A percentile compares a stretch with the other conserved stretches of the same genome.
Conservation (phyloP, 2,888 invertebrate genomes). For the Hemaris fuciformis region DNA sequence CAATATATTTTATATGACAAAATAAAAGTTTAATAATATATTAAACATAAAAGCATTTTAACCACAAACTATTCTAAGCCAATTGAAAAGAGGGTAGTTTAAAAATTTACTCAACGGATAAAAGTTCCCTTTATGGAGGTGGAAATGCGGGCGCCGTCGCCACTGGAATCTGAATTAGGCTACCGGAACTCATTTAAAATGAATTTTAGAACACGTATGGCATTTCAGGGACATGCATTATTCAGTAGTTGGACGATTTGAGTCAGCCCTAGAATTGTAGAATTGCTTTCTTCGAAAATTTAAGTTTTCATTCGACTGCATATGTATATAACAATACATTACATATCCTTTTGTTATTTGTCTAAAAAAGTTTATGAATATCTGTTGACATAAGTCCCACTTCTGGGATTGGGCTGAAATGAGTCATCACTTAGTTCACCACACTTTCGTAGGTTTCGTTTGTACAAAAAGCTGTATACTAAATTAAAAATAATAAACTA, state of each 20-base stretch:
- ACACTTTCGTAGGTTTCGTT: too few species aligned
- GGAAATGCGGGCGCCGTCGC: not conserved
- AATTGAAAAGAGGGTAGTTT: constrained; percentile 2
- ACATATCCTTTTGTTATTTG: too few species aligned
- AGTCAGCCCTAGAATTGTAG: not conserved
- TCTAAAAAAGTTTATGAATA: too few species aligned
- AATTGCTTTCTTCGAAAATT: not conserved
- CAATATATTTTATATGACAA: too few species aligned
- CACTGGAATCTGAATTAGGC: not conserved
- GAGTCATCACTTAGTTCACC: too few species aligned
- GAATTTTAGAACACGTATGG: not conserved
- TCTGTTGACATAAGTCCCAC: too few species aligned
- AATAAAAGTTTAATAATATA: not conserved
- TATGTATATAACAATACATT: too few species aligned
- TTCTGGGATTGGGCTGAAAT: too few species aligned
- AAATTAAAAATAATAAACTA: too few species aligned
- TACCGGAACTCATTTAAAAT: constrained; percentile 4
- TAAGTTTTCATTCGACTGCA: too few species aligned
- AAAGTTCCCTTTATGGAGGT: not conserved
- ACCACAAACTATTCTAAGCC: not conserved
- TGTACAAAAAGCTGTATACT: too few species aligned
- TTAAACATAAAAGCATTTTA: not conserved
- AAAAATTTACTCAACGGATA: not conserved
- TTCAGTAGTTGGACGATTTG: not conserved
- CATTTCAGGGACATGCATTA: not conserved